phyloP scores from a whole-genome alignment of 2,888 invertebrate genomes.

The Phengaris alcon region DNA sequence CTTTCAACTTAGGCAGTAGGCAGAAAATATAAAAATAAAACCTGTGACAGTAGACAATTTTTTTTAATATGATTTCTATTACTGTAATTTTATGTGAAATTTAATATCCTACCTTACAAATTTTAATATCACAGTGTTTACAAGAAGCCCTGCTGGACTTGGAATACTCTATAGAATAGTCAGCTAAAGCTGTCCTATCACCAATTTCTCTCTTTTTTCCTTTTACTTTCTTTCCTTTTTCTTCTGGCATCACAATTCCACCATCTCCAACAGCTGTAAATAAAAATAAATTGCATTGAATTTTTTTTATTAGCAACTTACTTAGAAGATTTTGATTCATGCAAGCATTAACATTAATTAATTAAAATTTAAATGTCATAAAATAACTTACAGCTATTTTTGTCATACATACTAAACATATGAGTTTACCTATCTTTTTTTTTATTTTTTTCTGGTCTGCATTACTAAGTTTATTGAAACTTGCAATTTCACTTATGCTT shows the following conservation, averaged over 20 bases:
- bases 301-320: background rate
- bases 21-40: no score
- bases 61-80: no score
- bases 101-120: slow-evolving; percentile 81
- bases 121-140: slow-evolving; percentile 90
- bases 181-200: slow-evolving; percentile 47
- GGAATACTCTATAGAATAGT: slow-evolving; percentile 90
- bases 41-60: no score
- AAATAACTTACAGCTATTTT: background rate
- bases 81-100: background rate
- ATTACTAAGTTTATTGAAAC: slow-evolving; percentile 87
- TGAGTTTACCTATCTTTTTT: slow-evolving; percentile 80
- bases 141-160: slow-evolving; percentile 91
- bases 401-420: background rate
- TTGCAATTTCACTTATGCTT: slow-evolving; percentile 86
- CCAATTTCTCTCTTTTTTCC: slow-evolving; percentile 39
- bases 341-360: no score
- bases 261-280: slow-evolving; percentile 42
- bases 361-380: no score
- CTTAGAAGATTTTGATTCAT: no score
- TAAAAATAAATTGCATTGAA: background rate
- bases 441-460: slow-evolving; percentile 91
- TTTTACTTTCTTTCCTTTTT: slow-evolving; percentile 72
- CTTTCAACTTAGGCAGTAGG: background rate
- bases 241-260: slow-evolving; percentile 68